Evolutionary conservation across 2,888 invertebrate species (phyloP).

Genomic region (Zygaena filipendulae): DNA sequence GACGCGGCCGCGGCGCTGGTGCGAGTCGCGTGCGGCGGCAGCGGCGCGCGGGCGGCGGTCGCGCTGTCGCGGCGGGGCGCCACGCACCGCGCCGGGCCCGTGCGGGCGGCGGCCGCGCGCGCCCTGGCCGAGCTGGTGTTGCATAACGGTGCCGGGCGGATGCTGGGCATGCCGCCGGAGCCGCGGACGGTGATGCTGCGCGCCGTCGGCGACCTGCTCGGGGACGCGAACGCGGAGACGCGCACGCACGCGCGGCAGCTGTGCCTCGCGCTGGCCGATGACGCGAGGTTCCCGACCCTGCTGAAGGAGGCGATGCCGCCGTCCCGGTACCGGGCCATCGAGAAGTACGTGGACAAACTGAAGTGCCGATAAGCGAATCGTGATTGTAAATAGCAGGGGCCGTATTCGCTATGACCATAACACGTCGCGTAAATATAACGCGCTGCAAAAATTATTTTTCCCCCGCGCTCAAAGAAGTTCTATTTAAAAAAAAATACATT

Average conservation of each 20-base stretch:
- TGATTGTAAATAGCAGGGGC: neutral
- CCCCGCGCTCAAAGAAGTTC: too few species aligned
- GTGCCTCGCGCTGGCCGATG: slow-evolving; percentile 76
- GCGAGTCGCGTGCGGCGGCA: slow-evolving; percentile 81
- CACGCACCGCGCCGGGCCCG: slow-evolving; percentile 86
- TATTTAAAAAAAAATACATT: too few species aligned
- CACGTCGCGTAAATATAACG: too few species aligned
- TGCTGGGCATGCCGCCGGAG: slow-evolving; percentile 79
- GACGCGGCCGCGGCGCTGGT: slow-evolving; percentile 88
- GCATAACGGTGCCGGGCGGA: slow-evolving; percentile 77
- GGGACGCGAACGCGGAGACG: slow-evolving; percentile 88
- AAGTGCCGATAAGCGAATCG: slow-evolving; percentile 32
- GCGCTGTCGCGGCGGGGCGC: slow-evolving; percentile 78
- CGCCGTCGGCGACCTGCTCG: slow-evolving; percentile 83
- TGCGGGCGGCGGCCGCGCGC: slow-evolving; percentile 85
- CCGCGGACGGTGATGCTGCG: slow-evolving; percentile 82
- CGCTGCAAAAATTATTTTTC: slow-evolving; percentile 1
- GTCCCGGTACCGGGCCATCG: slow-evolving; percentile 82
- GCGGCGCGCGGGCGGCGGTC: slow-evolving; percentile 73
- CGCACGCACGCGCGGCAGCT: slow-evolving; percentile 84
- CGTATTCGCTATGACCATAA: neutral
- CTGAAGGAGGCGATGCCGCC: slow-evolving; percentile 84
- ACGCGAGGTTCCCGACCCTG: slow-evolving; percentile 79
- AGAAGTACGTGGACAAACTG: slow-evolving; percentile 78
- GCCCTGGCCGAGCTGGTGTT: slow-evolving; percentile 79